Conservation (phyloP, 2,888 invertebrate genomes). For the Drepana falcataria region DNA sequence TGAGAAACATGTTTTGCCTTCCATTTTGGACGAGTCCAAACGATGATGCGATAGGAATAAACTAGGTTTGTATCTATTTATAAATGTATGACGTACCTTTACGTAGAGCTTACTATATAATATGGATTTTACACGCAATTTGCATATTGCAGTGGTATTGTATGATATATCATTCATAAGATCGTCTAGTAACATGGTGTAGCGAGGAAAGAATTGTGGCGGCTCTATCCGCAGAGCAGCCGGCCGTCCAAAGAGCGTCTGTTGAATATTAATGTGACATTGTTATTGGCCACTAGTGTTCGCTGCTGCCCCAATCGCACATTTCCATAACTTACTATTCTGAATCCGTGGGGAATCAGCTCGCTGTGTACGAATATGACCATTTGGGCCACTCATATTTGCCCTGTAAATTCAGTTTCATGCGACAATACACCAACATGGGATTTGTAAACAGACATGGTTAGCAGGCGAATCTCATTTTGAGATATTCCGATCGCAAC, state of each 20-base stretch:
- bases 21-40: no score
- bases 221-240: slow-evolving; percentile 59
- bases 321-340: slow-evolving; percentile 79
- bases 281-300: slow-evolving; percentile 77
- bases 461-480: slow-evolving; percentile 25
- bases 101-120: no score
- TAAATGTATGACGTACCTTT: no score
- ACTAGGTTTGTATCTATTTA: no score
- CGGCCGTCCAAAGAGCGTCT: slow-evolving; percentile 68
- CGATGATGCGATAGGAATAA: no score
- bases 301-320: slow-evolving; percentile 76
- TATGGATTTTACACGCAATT: no score
- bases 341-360: slow-evolving; percentile 73
- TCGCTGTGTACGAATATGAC: slow-evolving; percentile 68
- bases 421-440: slow-evolving; percentile 49
- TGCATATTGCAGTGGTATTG: neutral
- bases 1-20: no score
- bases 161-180: slow-evolving; percentile 24
- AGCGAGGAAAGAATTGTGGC: slow-evolving; percentile 53
- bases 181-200: slow-evolving; percentile 36
- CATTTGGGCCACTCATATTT: slow-evolving; percentile 57
- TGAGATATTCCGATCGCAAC: slow-evolving; percentile 29
- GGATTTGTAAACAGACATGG: slow-evolving; percentile 39
- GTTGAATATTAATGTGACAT: slow-evolving; percentile 79
- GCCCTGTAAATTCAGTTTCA: slow-evolving; percentile 54